These are phyloP conservation scores for Bombyx mandarina DNA, from an alignment of 1,140 invertebrate genomes.

Conservation along the genomic window DNA sequence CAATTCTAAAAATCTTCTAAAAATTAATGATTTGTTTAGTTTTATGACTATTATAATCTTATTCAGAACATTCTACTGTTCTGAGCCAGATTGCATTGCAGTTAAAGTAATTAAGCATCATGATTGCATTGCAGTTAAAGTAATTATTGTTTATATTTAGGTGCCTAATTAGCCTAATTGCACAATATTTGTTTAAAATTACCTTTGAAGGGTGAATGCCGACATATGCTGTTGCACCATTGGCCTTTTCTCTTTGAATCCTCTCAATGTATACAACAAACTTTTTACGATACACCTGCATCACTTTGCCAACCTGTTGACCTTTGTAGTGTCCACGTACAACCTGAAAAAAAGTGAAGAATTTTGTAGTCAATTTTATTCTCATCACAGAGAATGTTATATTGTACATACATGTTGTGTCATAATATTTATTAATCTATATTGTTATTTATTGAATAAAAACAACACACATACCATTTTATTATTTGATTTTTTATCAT, in stretches of 20 bases:
- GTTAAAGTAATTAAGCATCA: too few species aligned
- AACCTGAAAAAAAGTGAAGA: constrained; percentile 74
- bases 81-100: too few species aligned
- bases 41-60: too few species aligned
- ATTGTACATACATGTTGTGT: not conserved
- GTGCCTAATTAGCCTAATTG: not conserved
- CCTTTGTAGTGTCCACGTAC: constrained; percentile 99
- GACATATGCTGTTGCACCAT: constrained; percentile 97
- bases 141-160: too few species aligned
- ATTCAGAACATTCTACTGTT: too few species aligned
- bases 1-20: too few species aligned
- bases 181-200: not conserved
- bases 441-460: not conserved
- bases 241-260: constrained; percentile 98
- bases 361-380: not conserved
- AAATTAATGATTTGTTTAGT: too few species aligned
- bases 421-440: not conserved
- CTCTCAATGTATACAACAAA: constrained; percentile 99
- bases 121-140: too few species aligned
- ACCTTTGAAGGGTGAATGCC: constrained; percentile 98
- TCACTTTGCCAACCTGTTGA: constrained; percentile 98
- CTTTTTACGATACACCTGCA: constrained; percentile 98
- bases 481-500: too few species aligned
- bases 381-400: not conserved
- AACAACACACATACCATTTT: not conserved